Conservation (phyloP, 2,888 invertebrate genomes). For the Dione vanillae region DNA sequence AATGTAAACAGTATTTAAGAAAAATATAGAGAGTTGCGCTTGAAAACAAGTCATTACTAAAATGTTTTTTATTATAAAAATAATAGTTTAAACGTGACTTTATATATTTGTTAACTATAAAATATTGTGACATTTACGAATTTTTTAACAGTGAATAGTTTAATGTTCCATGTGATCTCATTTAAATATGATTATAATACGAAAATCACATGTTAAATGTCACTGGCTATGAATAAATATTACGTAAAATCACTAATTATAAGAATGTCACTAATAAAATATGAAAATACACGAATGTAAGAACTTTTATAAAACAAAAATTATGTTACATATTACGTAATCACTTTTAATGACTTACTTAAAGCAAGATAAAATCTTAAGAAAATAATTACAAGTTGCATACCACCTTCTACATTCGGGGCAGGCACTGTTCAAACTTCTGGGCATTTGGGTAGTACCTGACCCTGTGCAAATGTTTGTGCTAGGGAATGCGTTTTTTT, state of each 20-base stretch:
- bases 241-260: conserved; percentile 1
- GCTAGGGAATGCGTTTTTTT: too few relatives aligned
- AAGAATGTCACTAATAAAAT: not conserved
- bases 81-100: not conserved
- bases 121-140: conserved; percentile 2
- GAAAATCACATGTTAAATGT: conserved; percentile 7
- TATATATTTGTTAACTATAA: not conserved
- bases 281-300: not conserved
- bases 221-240: conserved; percentile 5
- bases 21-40: too few relatives aligned
- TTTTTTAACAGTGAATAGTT: conserved; percentile 14
- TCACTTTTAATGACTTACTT: not conserved
- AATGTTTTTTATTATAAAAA: not conserved
- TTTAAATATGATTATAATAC: conserved; percentile 11
- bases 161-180: conserved; percentile 8
- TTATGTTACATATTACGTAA: not conserved
- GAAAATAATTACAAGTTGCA: too few relatives aligned
- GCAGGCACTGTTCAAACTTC: too few relatives aligned
- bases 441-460: too few relatives aligned
- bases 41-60: not conserved
- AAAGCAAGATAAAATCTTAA: not conserved
- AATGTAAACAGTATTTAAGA: too few relatives aligned
- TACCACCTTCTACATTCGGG: too few relatives aligned
- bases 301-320: not conserved
- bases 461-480: too few relatives aligned